These are phyloP conservation scores for Lordiphosa mommai DNA, from an alignment of 1,140 invertebrate genomes.

Conservation along the genomic window DNA sequence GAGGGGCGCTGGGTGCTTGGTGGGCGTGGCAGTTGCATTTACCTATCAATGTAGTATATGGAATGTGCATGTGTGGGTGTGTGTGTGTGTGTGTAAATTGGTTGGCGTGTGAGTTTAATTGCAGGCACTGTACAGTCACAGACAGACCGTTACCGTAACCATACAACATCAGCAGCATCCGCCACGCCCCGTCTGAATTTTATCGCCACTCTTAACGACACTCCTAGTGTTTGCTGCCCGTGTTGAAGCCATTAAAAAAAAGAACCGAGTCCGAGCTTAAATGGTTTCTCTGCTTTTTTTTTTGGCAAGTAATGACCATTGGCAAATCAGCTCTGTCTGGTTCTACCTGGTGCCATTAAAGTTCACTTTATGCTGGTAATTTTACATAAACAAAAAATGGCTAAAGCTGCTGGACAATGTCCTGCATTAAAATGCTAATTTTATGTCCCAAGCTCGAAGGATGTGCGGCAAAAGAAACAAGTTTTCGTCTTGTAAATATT, in stretches of 20 bases:
- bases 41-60: conserved; percentile 37
- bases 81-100: conserved; percentile 11
- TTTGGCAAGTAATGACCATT: conserved; percentile 60
- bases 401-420: conserved; percentile 1
- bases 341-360: conserved; percentile 58
- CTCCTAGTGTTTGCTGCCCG: conserved; percentile 58
- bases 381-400: conserved; percentile 31
- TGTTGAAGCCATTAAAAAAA: conserved; percentile 40
- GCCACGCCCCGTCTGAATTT: conserved; percentile 56
- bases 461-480: conserved; percentile 31
- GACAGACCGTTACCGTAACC: conserved; percentile 41
- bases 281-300: conserved; percentile 14
- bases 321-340: conserved; percentile 35
- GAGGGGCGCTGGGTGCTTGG: background rate
- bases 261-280: conserved; percentile 27
- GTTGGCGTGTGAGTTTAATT: conserved; percentile 58
- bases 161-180: conserved; percentile 27
- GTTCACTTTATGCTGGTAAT: conserved; percentile 63
- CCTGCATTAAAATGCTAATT: conserved; percentile 73
- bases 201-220: conserved; percentile 70
- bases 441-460: conserved; percentile 38
- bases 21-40: conserved; percentile 5
- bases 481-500: conserved; percentile 54
- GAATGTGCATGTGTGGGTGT: conserved; percentile 7
- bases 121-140: conserved; percentile 68